Conservation (phyloP, 1,140 invertebrate genomes). For the Harpegnathos saltator region DNA sequence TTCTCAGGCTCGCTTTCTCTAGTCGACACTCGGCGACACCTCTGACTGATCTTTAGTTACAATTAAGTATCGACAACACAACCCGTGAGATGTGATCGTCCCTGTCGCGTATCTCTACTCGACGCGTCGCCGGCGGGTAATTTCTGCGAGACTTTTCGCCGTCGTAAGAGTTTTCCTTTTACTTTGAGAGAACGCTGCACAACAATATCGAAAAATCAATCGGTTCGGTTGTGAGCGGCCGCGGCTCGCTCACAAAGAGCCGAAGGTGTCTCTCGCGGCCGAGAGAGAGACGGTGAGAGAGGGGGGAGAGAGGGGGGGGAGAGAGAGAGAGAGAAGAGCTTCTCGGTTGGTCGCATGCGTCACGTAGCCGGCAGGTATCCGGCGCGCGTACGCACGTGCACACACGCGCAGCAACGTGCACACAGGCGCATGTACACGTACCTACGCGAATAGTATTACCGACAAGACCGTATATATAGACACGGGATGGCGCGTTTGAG, state of each 20-base stretch:
- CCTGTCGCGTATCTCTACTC: too few relatives aligned
- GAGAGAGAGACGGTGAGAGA: too few relatives aligned
- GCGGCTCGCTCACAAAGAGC: conserved; percentile 5
- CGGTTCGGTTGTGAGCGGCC: neutral
- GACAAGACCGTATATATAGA: conserved; percentile 70
- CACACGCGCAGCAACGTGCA: neutral
- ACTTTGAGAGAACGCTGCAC: neutral
- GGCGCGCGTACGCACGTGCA: conserved; percentile 1
- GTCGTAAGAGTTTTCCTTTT: neutral
- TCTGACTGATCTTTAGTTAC: neutral
- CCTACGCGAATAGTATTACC: conserved; percentile 59
- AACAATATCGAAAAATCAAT: neutral
- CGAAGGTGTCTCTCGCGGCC: conserved; percentile 35
- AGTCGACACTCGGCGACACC: neutral
- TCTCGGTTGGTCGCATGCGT: conserved; percentile 30
- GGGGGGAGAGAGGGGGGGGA: too few relatives aligned
- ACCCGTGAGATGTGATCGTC: too few relatives aligned
- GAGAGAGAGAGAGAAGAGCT: too few relatives aligned
- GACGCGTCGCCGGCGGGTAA: too few relatives aligned
- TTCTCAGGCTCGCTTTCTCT: neutral
- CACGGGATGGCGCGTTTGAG: conserved; percentile 75
- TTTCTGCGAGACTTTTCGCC: too few relatives aligned
- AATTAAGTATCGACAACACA: too few relatives aligned
- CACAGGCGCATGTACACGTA: conserved; percentile 2
- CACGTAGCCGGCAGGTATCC: conserved; percentile 44